Evolutionary conservation across 1,140 invertebrate genomes (phyloP).

Genomic region (Metopolophium dirhodum): DNA sequence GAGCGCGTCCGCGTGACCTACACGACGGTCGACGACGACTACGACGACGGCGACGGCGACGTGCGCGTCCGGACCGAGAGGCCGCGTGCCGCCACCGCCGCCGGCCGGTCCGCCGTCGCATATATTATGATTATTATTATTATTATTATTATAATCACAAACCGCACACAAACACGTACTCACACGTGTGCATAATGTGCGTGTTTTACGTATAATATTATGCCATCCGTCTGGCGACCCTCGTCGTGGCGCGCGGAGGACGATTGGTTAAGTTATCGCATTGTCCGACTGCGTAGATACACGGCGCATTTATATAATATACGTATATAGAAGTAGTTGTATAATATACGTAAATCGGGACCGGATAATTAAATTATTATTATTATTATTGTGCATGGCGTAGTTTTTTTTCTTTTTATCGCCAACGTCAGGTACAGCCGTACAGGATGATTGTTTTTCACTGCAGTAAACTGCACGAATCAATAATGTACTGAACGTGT

Average conservation of each 20-base stretch:
- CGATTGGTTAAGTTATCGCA: not conserved
- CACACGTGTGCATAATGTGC: not conserved
- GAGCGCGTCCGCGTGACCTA: not conserved
- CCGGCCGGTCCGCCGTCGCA: not conserved
- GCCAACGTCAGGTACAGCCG: not conserved
- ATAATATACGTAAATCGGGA: not conserved
- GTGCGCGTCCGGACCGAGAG: not conserved
- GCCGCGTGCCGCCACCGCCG: slow-evolving; percentile 17
- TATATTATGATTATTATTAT: no score
- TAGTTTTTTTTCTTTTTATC: not conserved
- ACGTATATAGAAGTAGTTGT: not conserved
- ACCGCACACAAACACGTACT: not conserved
- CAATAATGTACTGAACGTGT: not conserved
- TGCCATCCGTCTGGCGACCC: slow-evolving; percentile 3
- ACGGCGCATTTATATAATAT: not conserved
- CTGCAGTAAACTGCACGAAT: not conserved
- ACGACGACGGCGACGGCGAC: not conserved
- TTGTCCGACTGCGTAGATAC: not conserved
- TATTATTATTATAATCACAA: not conserved
- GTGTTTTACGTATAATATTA: not conserved
- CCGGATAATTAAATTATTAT: not conserved
- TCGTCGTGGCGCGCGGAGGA: not conserved
- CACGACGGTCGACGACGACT: not conserved
- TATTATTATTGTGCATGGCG: not conserved
- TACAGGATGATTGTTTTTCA: not conserved